A percentile compares a stretch with the other conserved stretches of the same genome.
phyloP scores from a whole-genome alignment of 2,797 vertebrate genomes.

The Acanthurus lineatus region DNA sequence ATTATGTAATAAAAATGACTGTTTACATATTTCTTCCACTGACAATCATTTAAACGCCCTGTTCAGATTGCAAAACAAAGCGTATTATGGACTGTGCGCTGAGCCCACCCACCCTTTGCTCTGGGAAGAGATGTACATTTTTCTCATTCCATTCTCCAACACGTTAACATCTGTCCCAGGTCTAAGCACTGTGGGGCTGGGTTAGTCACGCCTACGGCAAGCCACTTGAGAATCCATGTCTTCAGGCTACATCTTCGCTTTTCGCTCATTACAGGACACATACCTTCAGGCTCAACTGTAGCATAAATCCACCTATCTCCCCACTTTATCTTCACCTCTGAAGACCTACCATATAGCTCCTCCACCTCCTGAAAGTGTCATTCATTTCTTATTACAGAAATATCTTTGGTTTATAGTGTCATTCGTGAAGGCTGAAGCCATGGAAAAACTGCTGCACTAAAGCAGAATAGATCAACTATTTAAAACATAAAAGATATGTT shows the following conservation, averaged over 20 bases:
- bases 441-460: background rate
- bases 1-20: background rate
- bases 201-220: slow-evolving; percentile 68
- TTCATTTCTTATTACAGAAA: slow-evolving; percentile 1
- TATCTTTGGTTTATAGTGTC: background rate
- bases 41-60: slow-evolving; percentile 20
- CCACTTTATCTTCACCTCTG: slow-evolving; percentile 16
- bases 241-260: slow-evolving; percentile 64
- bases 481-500: background rate
- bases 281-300: slow-evolving; percentile 45
- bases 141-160: slow-evolving; percentile 85
- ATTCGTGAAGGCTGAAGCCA: background rate
- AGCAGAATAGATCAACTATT: background rate
- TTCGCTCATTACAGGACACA: slow-evolving; percentile 57
- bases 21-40: background rate
- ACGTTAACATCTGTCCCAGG: slow-evolving; percentile 86
- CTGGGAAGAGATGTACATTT: slow-evolving; percentile 82
- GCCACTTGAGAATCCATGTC: slow-evolving; percentile 67
- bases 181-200: slow-evolving; percentile 62
- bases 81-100: slow-evolving; percentile 16
- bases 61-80: slow-evolving; percentile 60
- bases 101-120: slow-evolving; percentile 75
- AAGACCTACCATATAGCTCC: slow-evolving; percentile 5
- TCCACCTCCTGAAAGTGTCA: background rate
- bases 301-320: background rate